A percentile compares a stretch with the other conserved stretches of the same genome.
phyloP scores from a whole-genome alignment of 2,888 invertebrate genomes.

The Drosophila bunnanda region DNA sequence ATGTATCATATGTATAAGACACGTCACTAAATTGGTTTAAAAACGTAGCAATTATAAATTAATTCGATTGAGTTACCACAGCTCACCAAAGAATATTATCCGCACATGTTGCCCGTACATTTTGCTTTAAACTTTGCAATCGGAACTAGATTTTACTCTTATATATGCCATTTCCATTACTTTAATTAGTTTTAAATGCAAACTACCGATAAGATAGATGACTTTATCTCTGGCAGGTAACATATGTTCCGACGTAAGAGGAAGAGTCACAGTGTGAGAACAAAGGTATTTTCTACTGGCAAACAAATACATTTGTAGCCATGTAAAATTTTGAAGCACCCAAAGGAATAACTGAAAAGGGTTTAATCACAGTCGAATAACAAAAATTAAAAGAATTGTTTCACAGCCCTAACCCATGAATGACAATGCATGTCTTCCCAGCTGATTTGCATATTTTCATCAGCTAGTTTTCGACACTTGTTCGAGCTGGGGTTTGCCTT shows the following conservation, averaged over 20 bases:
- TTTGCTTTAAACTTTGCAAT: conserved; percentile 25
- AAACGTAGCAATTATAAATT: background rate
- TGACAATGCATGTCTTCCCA: conserved; percentile 2
- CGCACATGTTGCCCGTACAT: conserved; percentile 37
- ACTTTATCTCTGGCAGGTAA: conserved; percentile 18
- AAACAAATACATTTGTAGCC: background rate
- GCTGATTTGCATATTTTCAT: conserved; percentile 67
- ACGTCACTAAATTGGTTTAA: conserved; percentile 22
- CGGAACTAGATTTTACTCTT: conserved; percentile 7
- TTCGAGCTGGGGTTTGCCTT: conserved; percentile 6
- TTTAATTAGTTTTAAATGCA: background rate
- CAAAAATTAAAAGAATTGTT: background rate
- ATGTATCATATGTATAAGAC: conserved; percentile 6
- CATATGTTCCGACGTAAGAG: conserved; percentile 20
- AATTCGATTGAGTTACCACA: background rate
- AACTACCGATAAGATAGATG: conserved; percentile 13
- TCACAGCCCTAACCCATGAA: conserved; percentile 6
- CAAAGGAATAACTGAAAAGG: conserved; percentile 1
- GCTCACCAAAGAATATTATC: conserved; percentile 45
- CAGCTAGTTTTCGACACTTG: conserved; percentile 30
- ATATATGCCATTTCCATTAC: conserved; percentile 48
- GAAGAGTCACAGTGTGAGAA: background rate
- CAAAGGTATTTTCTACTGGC: background rate
- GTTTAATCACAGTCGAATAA: background rate
- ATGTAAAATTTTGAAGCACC: background rate